Base-by-base conservation (phyloP, 2,888 invertebrate genomes). In the Nemotelus pantherinus region DNA sequence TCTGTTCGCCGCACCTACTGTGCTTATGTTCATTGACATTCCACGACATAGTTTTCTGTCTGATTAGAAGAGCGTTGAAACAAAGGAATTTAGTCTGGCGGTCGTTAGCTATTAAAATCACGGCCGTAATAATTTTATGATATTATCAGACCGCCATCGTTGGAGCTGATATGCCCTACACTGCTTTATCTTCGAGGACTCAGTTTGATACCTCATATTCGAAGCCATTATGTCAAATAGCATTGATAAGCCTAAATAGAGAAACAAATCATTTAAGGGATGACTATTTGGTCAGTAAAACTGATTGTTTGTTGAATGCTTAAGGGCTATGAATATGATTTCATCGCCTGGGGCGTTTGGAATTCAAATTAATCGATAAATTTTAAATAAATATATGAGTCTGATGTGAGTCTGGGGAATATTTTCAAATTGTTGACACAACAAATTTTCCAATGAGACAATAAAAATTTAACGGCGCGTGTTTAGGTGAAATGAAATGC, bases 201-300 rank as follows among this genome's bases (percentile, higher is more conserved):
- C 74, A 53, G 74, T 74, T 47, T 74, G 74, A 74, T 60, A 74
- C 41, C 74, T 57, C n/a, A 45, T 57, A 68, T 47, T n/a, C 57
- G 47, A 47, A 7, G 10, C 41, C 47, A 60, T 60, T 74, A 72
- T 58, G 47, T 58, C 72, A 50, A 41, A 5, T 5, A 74, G 25
- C 41, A 25, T 50, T 74, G 48, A 48, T 63, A 48, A 9, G 60
- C 50, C 10, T 60, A 48, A 74, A 74, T 74, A 39, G 50, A 74
- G 74, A 47, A 63, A 74, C 74, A 74, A 74, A 74, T 74, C 74
- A 72, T 58, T 58, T 9, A 48, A 72, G 63, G 10, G 41, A 74
- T 70, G 53, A 70, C 10, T 6, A 7, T 25, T 53, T 43, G 55
- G 2, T 9, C 70, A 2, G 55, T 70, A 70, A 70, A 67, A 70